phyloP scores from a whole-genome alignment of 2,888 invertebrate species.

The Polymixis flavicincta region DNA sequence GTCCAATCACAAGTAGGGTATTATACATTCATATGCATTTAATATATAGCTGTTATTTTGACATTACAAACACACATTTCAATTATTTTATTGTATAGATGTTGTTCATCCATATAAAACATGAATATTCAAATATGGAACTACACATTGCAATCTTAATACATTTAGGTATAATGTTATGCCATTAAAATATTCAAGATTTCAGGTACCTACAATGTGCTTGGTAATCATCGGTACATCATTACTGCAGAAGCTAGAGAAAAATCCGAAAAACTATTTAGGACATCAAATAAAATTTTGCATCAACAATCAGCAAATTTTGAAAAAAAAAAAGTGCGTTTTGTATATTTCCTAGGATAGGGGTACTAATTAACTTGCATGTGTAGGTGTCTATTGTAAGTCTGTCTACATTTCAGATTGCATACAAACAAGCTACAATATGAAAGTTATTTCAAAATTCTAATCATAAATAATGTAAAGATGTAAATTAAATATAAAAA shows the following conservation, averaged over 20 bases:
- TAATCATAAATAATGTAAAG: neutral
- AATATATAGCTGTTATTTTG: no score
- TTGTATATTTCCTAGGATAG: neutral
- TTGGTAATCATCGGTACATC: neutral
- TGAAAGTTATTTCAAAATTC: neutral
- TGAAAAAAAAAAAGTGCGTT: neutral
- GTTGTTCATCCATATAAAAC: neutral
- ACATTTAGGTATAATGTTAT: neutral
- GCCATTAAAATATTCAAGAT: slow-evolving; percentile 3
- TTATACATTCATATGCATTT: no score
- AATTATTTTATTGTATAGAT: no score
- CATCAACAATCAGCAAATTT: neutral
- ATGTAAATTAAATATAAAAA: neutral
- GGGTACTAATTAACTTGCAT: neutral
- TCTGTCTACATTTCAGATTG: neutral
- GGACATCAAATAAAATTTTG: neutral
- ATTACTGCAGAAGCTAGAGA: neutral
- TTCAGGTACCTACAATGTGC: neutral
- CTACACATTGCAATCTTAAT: neutral
- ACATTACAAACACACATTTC: no score
- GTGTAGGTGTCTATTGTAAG: neutral
- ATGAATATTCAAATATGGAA: neutral
- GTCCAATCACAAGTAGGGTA: neutral
- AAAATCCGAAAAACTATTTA: neutral
- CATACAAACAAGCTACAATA: neutral